Percentiles rank a stretch among this genome's conserved stretches.
Evolutionary conservation across 37 sponge, comb jelly and placozoan genomes (phyloP).

Genomic region (Petrosia ficiformis): DNA sequence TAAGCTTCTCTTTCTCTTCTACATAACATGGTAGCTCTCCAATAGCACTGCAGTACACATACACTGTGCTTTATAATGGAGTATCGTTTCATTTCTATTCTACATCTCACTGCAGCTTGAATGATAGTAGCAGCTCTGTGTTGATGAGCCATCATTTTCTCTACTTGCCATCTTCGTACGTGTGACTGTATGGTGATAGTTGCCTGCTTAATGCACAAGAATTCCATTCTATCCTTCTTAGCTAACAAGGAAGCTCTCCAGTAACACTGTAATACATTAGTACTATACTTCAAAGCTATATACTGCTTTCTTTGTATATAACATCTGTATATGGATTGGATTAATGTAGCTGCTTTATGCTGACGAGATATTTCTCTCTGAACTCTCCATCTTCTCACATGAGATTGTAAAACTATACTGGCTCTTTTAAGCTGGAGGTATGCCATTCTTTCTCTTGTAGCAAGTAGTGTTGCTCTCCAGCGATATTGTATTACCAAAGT

Average conservation of each 20-base stretch:
- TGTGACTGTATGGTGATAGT: slow-evolving; percentile 38
- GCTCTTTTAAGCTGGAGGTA: slow-evolving; percentile 7
- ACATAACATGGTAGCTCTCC: neutral
- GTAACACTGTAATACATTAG: slow-evolving; percentile 4
- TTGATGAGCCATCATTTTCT: neutral
- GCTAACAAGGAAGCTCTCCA: neutral
- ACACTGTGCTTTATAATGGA: neutral
- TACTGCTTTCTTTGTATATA: slow-evolving; percentile 22
- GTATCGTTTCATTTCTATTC: neutral
- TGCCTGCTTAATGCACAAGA: slow-evolving; percentile 7
- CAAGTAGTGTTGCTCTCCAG: neutral
- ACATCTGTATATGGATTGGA: slow-evolving; percentile 13
- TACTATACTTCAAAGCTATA: neutral
- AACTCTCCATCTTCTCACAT: neutral
- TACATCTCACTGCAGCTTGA: neutral
- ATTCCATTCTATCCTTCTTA: neutral
- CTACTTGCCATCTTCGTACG: slow-evolving; percentile 6
- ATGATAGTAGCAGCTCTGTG: neutral
- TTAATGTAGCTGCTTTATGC: slow-evolving; percentile 10
- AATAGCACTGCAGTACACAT: neutral
- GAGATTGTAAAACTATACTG: slow-evolving; percentile 15
- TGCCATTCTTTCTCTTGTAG: neutral
- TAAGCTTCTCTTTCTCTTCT: neutral
- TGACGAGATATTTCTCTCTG: neutral
- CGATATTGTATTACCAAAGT: slow-evolving; percentile 11